Conservation (phyloP, 2,113 vertebrate species). For the Xyrauchen texanus region DNA sequence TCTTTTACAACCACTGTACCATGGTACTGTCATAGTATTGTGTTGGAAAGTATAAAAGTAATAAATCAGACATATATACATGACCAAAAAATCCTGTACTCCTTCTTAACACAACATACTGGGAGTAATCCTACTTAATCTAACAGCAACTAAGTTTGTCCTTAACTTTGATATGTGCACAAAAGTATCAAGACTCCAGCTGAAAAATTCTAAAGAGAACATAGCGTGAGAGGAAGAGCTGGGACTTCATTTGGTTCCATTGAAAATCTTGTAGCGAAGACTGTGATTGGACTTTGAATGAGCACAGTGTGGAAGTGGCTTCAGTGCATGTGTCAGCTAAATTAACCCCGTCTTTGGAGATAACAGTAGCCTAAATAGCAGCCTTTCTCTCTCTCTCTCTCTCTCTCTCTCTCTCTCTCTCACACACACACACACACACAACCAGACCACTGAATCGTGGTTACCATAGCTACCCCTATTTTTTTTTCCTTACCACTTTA, state of each 20-base stretch:
- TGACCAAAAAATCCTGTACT: background rate
- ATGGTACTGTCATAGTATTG: too few species aligned
- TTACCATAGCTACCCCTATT: conserved; percentile 43
- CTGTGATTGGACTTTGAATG: conserved; percentile 35
- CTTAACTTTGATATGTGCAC: conserved; percentile 10
- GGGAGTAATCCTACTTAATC: background rate
- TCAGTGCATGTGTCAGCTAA: conserved; percentile 22
- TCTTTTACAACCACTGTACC: too few species aligned
- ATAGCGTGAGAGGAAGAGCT: background rate
- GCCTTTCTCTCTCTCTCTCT: background rate
- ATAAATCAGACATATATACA: too few species aligned
- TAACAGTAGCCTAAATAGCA: conserved; percentile 29
- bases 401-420: too few species aligned
- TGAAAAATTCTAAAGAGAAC: conserved; percentile 8
- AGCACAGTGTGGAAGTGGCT: conserved; percentile 16
- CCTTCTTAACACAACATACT: background rate
- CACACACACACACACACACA: too few species aligned
- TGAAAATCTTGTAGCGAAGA: conserved; percentile 15
- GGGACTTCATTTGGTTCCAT: conserved; percentile 10
- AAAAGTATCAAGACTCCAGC: conserved; percentile 3
- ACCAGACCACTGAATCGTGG: conserved; percentile 23
- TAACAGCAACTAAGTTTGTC: background rate
- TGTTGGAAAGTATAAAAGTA: too few species aligned
- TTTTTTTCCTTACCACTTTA: conserved; percentile 9
- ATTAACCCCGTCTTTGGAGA: conserved; percentile 37